Evolutionary conservation across 2,113 vertebrate species (phyloP).

Genomic region (Tragelaphus strepsiceros): DNA sequence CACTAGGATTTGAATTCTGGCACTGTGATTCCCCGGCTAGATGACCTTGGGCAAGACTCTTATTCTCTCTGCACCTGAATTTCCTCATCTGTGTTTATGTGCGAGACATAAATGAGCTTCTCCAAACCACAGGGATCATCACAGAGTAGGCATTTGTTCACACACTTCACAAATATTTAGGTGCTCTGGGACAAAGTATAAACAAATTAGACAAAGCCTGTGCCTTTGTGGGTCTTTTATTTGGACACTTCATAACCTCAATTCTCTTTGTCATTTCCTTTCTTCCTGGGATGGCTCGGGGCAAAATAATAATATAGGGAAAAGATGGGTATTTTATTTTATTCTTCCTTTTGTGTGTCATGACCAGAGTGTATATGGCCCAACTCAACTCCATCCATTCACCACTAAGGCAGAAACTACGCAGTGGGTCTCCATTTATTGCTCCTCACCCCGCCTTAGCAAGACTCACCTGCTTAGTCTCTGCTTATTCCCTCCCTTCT

Average conservation of each 20-base stretch:
- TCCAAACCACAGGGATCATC: neutral
- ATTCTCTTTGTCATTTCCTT: neutral
- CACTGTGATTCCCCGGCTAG: neutral
- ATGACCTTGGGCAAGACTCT: slow-evolving; percentile 29
- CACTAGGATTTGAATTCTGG: slow-evolving; percentile 31
- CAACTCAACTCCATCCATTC: neutral
- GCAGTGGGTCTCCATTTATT: accelerated
- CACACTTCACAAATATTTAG: neutral
- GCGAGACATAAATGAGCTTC: neutral
- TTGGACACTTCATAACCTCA: neutral
- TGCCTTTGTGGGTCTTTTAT: neutral
- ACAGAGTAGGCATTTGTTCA: neutral
- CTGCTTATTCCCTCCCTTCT: neutral
- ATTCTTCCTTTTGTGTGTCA: neutral
- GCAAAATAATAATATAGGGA: neutral
- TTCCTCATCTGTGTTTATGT: slow-evolving; percentile 29
- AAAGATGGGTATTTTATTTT: neutral
- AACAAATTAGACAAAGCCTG: neutral
- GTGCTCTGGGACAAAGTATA: neutral
- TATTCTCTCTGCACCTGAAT: neutral
- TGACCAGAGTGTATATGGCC: neutral
- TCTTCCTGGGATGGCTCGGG: neutral
- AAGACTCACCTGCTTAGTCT: neutral
- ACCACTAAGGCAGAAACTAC: neutral
- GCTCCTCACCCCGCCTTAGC: neutral